A percentile compares a stretch with the other conserved stretches of the same genome.
These are phyloP conservation scores for Ctenicera cuprea DNA, from an alignment of 2,888 invertebrate genomes.

Conservation along the genomic window DNA sequence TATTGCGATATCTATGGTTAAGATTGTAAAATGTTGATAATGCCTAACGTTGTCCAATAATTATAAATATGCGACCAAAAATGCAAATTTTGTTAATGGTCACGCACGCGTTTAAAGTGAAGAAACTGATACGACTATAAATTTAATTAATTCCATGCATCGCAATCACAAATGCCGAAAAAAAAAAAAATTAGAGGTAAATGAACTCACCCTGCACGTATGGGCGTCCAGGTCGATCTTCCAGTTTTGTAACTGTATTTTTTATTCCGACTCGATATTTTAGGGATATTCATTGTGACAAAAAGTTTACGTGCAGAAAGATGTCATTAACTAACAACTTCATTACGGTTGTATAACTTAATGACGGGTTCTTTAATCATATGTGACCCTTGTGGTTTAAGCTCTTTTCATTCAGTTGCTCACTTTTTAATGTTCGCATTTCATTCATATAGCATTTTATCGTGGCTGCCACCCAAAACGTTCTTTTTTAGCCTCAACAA, in stretches of 20 bases:
- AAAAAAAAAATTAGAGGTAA: conserved; percentile 26
- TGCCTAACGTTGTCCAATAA: not conserved
- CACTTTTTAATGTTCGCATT: conserved; percentile 26
- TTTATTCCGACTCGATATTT: conserved; percentile 23
- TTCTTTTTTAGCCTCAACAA: not conserved
- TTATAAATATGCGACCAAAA: conserved; percentile 6
- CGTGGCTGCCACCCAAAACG: conserved; percentile 3
- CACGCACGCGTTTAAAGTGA: conserved; percentile 23
- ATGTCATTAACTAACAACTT: conserved; percentile 29
- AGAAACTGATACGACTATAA: conserved; percentile 30
- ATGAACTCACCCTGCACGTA: conserved; percentile 28
- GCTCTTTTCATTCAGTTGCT: conserved; percentile 12
- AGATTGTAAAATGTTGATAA: not conserved
- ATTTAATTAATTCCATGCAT: conserved; percentile 29
- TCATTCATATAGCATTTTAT: conserved; percentile 20
- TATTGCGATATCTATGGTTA: too few relatives aligned
- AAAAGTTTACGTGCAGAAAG: conserved; percentile 23
- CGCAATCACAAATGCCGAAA: conserved; percentile 19
- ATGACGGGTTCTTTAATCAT: conserved; percentile 25
- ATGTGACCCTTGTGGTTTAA: conserved; percentile 14
- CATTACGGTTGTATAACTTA: conserved; percentile 27
- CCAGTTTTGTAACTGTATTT: conserved; percentile 30
- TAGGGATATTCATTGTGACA: conserved; percentile 27
- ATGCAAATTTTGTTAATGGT: conserved; percentile 30
- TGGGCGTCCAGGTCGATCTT: conserved; percentile 26